These are phyloP conservation scores for Synanthedon tipuliformis DNA, from an alignment of 2,888 invertebrate genomes.

Conservation along the genomic window DNA sequence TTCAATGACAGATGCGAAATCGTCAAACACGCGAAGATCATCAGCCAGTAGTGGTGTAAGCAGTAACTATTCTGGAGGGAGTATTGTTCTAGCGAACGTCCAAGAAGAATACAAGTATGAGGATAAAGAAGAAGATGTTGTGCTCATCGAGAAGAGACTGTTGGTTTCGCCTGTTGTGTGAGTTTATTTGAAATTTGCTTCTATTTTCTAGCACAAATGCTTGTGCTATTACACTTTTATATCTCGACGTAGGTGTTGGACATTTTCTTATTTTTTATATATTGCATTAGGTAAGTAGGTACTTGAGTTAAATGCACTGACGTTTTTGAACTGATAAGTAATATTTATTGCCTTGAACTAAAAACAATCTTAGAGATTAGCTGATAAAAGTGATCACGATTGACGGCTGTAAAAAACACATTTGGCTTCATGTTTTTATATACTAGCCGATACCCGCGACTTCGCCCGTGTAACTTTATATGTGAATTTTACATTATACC, in stretches of 20 bases:
- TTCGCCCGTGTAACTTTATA: too few species aligned
- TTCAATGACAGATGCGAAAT: conserved; percentile 19
- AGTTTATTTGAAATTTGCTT: conserved; percentile 23
- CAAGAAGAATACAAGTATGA: conserved; percentile 82
- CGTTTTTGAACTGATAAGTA: too few species aligned
- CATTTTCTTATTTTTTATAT: too few species aligned
- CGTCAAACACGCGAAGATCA: conserved; percentile 47
- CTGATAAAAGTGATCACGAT: too few species aligned
- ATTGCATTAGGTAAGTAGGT: too few species aligned
- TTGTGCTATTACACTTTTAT: not conserved
- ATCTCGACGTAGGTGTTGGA: not conserved
- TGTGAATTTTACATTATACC: too few species aligned
- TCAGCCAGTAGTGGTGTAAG: conserved; percentile 61
- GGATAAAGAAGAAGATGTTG: conserved; percentile 77
- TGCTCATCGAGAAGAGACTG: conserved; percentile 75
- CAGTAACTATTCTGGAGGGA: conserved; percentile 47
- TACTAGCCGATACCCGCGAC: too few species aligned
- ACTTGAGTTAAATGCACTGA: too few species aligned
- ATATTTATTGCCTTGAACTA: too few species aligned
- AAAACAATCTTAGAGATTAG: too few species aligned
- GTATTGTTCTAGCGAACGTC: conserved; percentile 67
- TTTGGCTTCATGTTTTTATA: too few species aligned
- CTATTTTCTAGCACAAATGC: not conserved
- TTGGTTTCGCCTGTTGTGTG: conserved; percentile 67
- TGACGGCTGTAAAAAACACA: too few species aligned